A percentile compares a stretch with the other conserved stretches of the same genome.
Conservation (phyloP, 2,797 vertebrate species). For the Pantherophis alleghaniensis region DNA sequence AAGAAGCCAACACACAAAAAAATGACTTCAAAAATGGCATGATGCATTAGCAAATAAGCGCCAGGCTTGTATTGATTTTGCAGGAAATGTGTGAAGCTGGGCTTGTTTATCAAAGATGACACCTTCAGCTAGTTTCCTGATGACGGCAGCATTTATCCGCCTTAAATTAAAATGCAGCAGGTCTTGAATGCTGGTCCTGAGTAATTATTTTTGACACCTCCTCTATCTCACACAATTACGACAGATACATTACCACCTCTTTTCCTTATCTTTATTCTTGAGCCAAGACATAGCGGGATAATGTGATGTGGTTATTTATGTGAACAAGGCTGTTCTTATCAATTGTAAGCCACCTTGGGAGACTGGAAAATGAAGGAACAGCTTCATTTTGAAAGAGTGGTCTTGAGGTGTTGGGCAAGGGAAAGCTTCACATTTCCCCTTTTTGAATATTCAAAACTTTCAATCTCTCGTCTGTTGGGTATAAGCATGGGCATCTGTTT, state of each 20-base stretch:
- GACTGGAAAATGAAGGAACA: background rate
- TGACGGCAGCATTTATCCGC: background rate
- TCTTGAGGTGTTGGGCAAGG: background rate
- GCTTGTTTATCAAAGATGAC: slow-evolving; percentile 22
- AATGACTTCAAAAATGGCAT: background rate
- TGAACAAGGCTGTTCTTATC: background rate
- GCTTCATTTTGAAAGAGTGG: background rate
- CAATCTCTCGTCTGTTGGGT: background rate
- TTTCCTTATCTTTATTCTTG: slow-evolving; percentile 12
- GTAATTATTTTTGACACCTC: slow-evolving; percentile 17
- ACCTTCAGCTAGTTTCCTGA: slow-evolving; percentile 17
- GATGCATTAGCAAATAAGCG: slow-evolving; percentile 17
- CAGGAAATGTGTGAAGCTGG: background rate
- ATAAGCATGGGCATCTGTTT: background rate
- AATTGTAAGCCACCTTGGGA: background rate
- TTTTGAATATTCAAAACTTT: background rate
- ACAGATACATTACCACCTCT: background rate
- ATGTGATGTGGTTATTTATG: background rate
- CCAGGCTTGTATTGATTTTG: slow-evolving; percentile 15
- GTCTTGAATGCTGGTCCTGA: slow-evolving; percentile 10
- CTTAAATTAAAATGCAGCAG: slow-evolving; percentile 21
- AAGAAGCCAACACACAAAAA: background rate
- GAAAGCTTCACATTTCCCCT: background rate
- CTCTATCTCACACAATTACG: background rate
- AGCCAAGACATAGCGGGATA: background rate